Evolutionary conservation across 2,797 vertebrate genomes (phyloP), one percentile per base, ranked within the genome.

Genomic region (Dicrostonyx torquatus): DNA sequence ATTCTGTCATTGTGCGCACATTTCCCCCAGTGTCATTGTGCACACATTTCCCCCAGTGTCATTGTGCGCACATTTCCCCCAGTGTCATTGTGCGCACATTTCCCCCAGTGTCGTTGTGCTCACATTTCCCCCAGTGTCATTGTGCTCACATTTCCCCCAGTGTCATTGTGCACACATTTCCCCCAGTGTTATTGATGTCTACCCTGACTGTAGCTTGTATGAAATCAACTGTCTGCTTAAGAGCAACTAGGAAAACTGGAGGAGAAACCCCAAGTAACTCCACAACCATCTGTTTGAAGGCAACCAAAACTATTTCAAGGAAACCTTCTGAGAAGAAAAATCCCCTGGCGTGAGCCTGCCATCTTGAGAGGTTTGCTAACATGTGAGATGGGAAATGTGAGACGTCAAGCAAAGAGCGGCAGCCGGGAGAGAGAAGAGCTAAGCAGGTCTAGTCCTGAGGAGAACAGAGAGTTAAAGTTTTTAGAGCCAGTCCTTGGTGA

Each of bases 51-150:
- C 62, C 68, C 68, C 83, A 40, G 13, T 77, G 10, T 50, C n/a
- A 29, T 76, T 88, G 80, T n/a, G n/a, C n/a, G n/a, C n/a, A n/a
- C n/a, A n/a, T 94, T 95, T 85, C 83, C 62, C 68, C 68, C 83
- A 40, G 13, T 77, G 10, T 50, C n/a, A 29, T 76, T 88, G 80
- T n/a, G n/a, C n/a, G n/a, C n/a, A n/a, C n/a, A n/a, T 94, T 95
- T 85, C 83, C 62, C 68, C 68, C 83, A 40, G 13, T 77, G 10
- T 50, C n/a, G n/a, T n/a, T n/a, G n/a, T n/a, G n/a, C n/a, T n/a
- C n/a, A n/a, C n/a, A n/a, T n/a, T n/a, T n/a, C n/a, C n/a, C n/a
- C n/a, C n/a, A n/a, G n/a, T 45, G 34, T 78, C 77, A 76, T 22
- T 90, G 5, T 0, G 31, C 64, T 8, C 31, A 53, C 14, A 62